Conservation (phyloP, 2,888 invertebrate genomes). For the Tryphoninae sp. region DNA sequence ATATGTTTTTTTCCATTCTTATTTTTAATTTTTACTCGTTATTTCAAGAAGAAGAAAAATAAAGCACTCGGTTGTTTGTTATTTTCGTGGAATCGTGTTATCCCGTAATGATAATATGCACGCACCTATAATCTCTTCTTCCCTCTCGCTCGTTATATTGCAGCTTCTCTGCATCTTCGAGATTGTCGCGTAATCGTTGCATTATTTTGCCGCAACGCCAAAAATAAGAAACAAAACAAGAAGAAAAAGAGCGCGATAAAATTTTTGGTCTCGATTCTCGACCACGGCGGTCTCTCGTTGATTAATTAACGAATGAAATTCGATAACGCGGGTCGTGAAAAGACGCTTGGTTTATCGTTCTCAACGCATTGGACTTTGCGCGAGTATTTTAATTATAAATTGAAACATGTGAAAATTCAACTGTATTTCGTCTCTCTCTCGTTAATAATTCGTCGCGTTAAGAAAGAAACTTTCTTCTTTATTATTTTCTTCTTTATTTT, state of each 20-base stretch:
- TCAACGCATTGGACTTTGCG: slow-evolving; percentile 57
- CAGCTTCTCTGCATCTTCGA: not conserved
- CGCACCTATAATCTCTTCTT: slow-evolving; percentile 12
- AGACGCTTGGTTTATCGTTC: slow-evolving; percentile 45
- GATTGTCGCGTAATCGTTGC: slow-evolving; percentile 13
- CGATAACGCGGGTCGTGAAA: slow-evolving; percentile 53
- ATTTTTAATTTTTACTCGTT: slow-evolving; percentile 1
- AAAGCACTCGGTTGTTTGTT: slow-evolving; percentile 3
- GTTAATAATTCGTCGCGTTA: too few species aligned
- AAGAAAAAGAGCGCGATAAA: not conserved
- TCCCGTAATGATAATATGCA: not conserved
- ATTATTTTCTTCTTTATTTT: not conserved
- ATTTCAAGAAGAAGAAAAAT: slow-evolving; percentile 10
- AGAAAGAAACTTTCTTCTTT: not conserved
- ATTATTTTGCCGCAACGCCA: slow-evolving; percentile 20
- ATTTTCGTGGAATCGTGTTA: slow-evolving; percentile 9
- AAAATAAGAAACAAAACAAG: too few species aligned
- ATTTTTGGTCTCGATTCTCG: not conserved
- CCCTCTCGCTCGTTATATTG: not conserved
- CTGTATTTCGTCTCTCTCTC: not conserved
- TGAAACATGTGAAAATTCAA: not conserved
- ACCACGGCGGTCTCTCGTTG: slow-evolving; percentile 7
- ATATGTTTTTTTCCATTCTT: not conserved
- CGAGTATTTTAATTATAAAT: slow-evolving; percentile 39
- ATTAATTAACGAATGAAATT: slow-evolving; percentile 51